These are phyloP conservation scores for Salpingus planirostris DNA, from an alignment of 2,888 invertebrate genomes.

Conservation along the genomic window DNA sequence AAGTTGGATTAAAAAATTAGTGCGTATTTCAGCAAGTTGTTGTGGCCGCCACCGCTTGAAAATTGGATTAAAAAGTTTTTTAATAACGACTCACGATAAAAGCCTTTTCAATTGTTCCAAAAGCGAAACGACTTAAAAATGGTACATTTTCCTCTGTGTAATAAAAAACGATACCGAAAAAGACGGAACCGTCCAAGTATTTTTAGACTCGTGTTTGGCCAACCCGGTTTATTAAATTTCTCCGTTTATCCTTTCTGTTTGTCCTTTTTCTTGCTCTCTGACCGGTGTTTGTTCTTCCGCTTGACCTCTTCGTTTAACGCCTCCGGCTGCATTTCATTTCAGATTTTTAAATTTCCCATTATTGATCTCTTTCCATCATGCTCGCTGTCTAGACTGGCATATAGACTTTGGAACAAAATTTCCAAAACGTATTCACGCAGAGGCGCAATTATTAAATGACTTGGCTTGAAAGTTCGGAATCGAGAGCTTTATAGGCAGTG, in stretches of 20 bases:
- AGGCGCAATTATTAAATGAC: conserved; percentile 1
- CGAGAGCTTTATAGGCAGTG: conserved; percentile 3
- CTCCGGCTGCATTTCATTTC: conserved; percentile 1
- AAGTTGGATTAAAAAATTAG: too few relatives aligned
- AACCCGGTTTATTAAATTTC: conserved; percentile 21
- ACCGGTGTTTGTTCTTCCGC: conserved; percentile 12
- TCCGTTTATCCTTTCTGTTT: conserved; percentile 15
- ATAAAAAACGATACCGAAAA: too few relatives aligned
- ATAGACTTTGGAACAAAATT: too few relatives aligned
- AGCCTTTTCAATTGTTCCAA: too few relatives aligned
- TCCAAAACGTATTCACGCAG: too few relatives aligned
- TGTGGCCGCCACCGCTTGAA: too few relatives aligned
- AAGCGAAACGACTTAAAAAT: too few relatives aligned
- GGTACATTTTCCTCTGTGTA: too few relatives aligned
- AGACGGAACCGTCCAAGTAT: not conserved
- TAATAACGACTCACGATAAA: too few relatives aligned
- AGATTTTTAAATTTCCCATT: too few relatives aligned
- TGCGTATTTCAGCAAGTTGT: too few relatives aligned
- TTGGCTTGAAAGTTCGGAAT: conserved; percentile 5
- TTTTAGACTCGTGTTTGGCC: conserved; percentile 18
- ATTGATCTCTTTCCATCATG: not conserved
- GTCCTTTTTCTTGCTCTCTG: conserved; percentile 11
- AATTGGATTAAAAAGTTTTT: too few relatives aligned
- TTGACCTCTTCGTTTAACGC: conserved; percentile 11
- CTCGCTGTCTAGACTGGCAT: not conserved